These are phyloP conservation scores for Cryptus armator DNA, from an alignment of 2,888 invertebrate genomes.

Conservation along the genomic window DNA sequence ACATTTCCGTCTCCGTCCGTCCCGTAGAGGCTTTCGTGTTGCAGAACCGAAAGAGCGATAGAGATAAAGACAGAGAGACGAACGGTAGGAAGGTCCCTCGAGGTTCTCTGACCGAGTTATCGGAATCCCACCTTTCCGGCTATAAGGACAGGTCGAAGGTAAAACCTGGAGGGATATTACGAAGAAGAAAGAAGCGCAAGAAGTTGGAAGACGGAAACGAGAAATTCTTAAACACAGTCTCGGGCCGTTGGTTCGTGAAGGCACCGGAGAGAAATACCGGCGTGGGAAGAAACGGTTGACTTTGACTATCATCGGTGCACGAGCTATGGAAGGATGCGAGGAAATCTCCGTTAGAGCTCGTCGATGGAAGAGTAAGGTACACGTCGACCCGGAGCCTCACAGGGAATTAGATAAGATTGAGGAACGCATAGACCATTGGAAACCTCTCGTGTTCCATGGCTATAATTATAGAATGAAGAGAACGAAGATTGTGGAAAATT, in stretches of 20 bases:
- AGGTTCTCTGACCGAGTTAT: slow-evolving; percentile 80
- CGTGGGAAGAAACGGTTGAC: slow-evolving; percentile 63
- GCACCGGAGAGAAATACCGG: slow-evolving; percentile 52
- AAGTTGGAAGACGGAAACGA: slow-evolving; percentile 50
- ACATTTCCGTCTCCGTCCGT: slow-evolving; percentile 66
- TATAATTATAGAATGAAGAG: slow-evolving; percentile 11
- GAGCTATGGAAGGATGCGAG: slow-evolving; percentile 19
- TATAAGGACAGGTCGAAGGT: slow-evolving; percentile 69
- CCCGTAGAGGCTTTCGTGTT: slow-evolving; percentile 39
- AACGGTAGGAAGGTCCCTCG: slow-evolving; percentile 52
- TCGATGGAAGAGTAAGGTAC: slow-evolving; percentile 41
- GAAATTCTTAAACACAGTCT: slow-evolving; percentile 3
- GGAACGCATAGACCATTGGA: background rate
- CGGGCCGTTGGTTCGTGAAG: slow-evolving; percentile 14
- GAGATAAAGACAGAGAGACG: slow-evolving; percentile 7
- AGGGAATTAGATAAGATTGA: slow-evolving; percentile 55
- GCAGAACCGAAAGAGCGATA: background rate
- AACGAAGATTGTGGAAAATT: background rate
- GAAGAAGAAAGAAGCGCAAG: slow-evolving; percentile 57
- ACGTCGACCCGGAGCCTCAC: slow-evolving; percentile 1
- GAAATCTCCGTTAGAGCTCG: slow-evolving; percentile 35
- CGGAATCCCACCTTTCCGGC: slow-evolving; percentile 80
- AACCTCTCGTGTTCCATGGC: slow-evolving; percentile 4
- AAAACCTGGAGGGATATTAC: slow-evolving; percentile 54
- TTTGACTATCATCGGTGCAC: slow-evolving; percentile 27